Conservation (phyloP, 2,797 vertebrate species). For the Garrulus glandarius region DNA sequence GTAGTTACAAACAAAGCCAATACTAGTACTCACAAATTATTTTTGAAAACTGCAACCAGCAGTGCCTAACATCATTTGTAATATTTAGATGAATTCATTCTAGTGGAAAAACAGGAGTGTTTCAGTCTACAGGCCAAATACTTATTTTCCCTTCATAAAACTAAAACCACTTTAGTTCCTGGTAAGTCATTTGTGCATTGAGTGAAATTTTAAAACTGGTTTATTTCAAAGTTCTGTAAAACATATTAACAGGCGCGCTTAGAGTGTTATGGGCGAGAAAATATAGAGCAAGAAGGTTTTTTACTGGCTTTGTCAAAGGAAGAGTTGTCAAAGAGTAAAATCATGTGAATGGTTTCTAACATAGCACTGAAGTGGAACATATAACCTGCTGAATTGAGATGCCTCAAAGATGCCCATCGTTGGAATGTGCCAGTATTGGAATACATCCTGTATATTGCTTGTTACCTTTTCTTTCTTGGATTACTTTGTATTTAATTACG, state of each 20-base stretch:
- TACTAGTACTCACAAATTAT: background rate
- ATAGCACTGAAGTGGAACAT: background rate
- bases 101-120: background rate
- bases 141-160: background rate
- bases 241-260: background rate
- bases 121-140: background rate
- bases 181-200: background rate
- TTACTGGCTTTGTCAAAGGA: background rate
- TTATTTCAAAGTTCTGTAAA: background rate
- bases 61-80: slow-evolving; percentile 15
- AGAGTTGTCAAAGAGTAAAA: background rate
- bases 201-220: background rate
- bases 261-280: background rate
- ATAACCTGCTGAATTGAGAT: background rate
- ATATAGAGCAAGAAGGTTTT: background rate
- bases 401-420: background rate
- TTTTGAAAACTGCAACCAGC: slow-evolving; percentile 57
- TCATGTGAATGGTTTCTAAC: background rate
- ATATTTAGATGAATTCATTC: background rate
- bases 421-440: background rate
- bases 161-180: background rate
- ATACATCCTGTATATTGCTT: background rate
- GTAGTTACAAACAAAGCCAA: slow-evolving; percentile 11
- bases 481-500: slow-evolving; percentile 25
- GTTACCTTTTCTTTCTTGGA: background rate